Evolutionary conservation across 2,797 vertebrate genomes (phyloP).

Genomic region (Coluber constrictor): DNA sequence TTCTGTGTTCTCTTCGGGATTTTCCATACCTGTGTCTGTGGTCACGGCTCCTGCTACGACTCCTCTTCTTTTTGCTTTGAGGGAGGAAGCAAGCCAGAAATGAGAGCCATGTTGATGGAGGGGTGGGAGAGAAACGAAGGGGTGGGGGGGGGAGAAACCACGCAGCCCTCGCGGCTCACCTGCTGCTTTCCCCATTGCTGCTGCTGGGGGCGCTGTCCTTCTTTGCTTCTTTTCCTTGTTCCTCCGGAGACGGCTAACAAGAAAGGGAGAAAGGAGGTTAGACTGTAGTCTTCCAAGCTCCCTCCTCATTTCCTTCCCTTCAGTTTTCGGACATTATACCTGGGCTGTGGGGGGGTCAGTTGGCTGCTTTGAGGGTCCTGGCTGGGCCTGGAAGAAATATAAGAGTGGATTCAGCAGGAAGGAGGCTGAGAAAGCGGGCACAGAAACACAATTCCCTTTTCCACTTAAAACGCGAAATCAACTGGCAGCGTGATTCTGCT

Average conservation of each 20-base stretch:
- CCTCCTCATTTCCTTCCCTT: background rate
- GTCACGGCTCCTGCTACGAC: slow-evolving; percentile 60
- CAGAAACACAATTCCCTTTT: background rate
- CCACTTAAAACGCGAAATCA: background rate
- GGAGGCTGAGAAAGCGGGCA: background rate
- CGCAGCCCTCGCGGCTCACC: background rate
- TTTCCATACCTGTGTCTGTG: slow-evolving; percentile 56
- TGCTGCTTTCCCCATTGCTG: slow-evolving; percentile 9
- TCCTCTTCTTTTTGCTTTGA: slow-evolving; percentile 55
- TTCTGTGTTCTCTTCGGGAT: background rate
- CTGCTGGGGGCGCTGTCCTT: slow-evolving; percentile 38
- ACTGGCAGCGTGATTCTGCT: background rate
- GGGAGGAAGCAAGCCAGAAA: background rate
- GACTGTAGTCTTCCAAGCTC: background rate
- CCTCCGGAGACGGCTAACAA: slow-evolving; percentile 30
- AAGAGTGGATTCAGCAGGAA: background rate
- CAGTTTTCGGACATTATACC: slow-evolving; percentile 6
- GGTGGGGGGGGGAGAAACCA: slow-evolving; percentile 21
- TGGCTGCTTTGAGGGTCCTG: slow-evolving; percentile 32
- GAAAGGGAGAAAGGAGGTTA: background rate
- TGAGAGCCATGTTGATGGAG: background rate
- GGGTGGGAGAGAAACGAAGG: background rate
- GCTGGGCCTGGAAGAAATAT: slow-evolving; percentile 31
- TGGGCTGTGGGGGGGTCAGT: slow-evolving; percentile 22
- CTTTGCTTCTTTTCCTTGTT: slow-evolving; percentile 50